These are phyloP conservation scores for Noctua janthe DNA, from an alignment of 2,888 invertebrate species.

Conservation along the genomic window DNA sequence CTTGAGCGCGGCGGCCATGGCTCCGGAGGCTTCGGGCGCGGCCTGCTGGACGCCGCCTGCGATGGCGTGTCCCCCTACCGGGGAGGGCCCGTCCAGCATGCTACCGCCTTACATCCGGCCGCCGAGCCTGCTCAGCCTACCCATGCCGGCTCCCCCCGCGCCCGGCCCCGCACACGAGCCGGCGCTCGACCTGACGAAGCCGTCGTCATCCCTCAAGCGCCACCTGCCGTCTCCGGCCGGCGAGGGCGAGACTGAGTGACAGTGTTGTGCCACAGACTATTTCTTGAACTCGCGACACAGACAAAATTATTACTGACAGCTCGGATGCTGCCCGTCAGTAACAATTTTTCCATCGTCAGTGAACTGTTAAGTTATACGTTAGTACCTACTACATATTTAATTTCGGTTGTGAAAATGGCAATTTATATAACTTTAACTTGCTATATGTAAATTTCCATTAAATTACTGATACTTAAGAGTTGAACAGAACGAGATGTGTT, in stretches of 20 bases:
- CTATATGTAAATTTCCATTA: conserved; percentile 85
- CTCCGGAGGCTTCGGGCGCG: conserved; percentile 78
- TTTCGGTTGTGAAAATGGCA: conserved; percentile 91
- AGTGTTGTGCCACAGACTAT: conserved; percentile 86
- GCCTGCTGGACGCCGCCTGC: conserved; percentile 85
- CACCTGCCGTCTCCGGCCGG: conserved; percentile 70
- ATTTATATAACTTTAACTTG: conserved; percentile 88
- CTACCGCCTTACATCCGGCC: conserved; percentile 67
- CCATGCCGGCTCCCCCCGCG: conserved; percentile 45
- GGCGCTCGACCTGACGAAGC: conserved; percentile 82
- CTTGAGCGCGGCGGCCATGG: conserved; percentile 82
- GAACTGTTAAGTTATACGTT: conserved; percentile 86
- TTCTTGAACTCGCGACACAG: conserved; percentile 70
- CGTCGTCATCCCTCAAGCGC: conserved; percentile 76
- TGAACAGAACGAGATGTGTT: conserved; percentile 86
- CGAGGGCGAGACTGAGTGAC: conserved; percentile 82
- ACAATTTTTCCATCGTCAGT: conserved; percentile 77
- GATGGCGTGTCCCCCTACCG: conserved; percentile 66
- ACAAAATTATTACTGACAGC: conserved; percentile 79
- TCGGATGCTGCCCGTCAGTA: conserved; percentile 67
- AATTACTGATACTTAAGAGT: conserved; percentile 85
- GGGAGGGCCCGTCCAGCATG: conserved; percentile 65
- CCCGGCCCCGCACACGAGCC: conserved; percentile 77
- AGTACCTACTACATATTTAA: conserved; percentile 89
- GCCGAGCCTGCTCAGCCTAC: conserved; percentile 58